Percentiles rank a stretch among this genome's conserved stretches.
These are phyloP conservation scores for Cromileptes altivelis DNA, from an alignment of 2,113 vertebrate species.

Conservation along the genomic window DNA sequence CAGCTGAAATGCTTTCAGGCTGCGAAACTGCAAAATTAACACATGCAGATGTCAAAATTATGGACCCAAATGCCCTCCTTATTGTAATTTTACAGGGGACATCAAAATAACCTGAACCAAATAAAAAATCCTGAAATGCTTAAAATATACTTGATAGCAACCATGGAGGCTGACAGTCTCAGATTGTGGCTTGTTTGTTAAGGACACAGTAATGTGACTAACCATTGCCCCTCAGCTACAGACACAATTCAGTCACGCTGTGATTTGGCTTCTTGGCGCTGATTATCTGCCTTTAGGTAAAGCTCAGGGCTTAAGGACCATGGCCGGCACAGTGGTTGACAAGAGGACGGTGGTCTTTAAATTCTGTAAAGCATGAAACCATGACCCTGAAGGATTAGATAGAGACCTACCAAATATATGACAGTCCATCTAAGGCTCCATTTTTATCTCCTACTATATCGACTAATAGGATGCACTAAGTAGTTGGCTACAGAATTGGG, in stretches of 20 bases:
- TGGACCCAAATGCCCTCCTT: not conserved
- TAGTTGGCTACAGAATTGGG: not conserved
- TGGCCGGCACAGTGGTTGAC: not conserved
- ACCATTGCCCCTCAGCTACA: not conserved
- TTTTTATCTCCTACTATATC: not conserved
- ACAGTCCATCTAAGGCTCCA: not conserved
- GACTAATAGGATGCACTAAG: not conserved
- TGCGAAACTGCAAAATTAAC: not conserved
- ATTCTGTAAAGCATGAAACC: not conserved
- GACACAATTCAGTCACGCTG: not conserved
- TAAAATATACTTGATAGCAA: not conserved
- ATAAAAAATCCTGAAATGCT: not conserved
- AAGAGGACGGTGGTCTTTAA: not conserved
- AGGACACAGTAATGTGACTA: not conserved
- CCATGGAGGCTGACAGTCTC: not conserved
- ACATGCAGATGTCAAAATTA: not conserved
- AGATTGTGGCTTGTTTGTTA: not conserved
- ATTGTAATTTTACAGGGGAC: not conserved
- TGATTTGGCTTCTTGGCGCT: not conserved
- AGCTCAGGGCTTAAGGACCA: not conserved
- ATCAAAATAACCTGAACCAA: not conserved
- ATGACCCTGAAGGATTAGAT: not conserved
- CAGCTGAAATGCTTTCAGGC: conserved; percentile 1
- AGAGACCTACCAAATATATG: not conserved
- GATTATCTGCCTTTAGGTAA: not conserved